phyloP scores from a whole-genome alignment of 2,113 vertebrate genomes.

The Ictalurus punctatus region DNA sequence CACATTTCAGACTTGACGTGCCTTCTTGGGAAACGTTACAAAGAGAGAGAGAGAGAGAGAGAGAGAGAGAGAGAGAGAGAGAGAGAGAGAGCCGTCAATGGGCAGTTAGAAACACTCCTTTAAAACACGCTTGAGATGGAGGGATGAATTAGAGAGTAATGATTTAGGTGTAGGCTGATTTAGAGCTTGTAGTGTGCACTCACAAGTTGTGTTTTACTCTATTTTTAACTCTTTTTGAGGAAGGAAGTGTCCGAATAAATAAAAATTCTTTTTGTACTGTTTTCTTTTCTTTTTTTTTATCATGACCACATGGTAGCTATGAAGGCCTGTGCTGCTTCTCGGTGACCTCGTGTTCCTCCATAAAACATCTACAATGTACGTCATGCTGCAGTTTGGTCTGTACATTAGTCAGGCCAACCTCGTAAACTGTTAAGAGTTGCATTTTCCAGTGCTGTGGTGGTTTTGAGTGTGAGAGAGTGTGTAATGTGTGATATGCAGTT shows the following conservation, averaged over 20 bases:
- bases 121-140: not conserved
- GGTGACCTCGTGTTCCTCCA: not conserved
- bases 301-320: not conserved
- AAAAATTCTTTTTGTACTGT: not conserved
- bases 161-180: slow-evolving; percentile 6
- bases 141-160: slow-evolving; percentile 3
- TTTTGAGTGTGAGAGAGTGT: slow-evolving; percentile 11
- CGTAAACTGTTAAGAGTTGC: slow-evolving; percentile 33
- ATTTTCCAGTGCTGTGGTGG: slow-evolving; percentile 20
- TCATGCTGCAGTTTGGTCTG: slow-evolving; percentile 16
- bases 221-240: not conserved
- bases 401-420: slow-evolving; percentile 31
- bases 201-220: not conserved
- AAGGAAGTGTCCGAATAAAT: not conserved
- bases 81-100: not conserved
- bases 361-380: slow-evolving; percentile 4
- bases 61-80: not conserved
- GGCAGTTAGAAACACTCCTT: slow-evolving; percentile 12
- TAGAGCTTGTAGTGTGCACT: not conserved
- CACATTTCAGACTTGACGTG: slow-evolving; percentile 23
- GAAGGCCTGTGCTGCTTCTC: not conserved
- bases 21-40: slow-evolving; percentile 19
- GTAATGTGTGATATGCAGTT: not conserved
- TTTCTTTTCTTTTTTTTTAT: not conserved
- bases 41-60: not conserved